A percentile compares a stretch with the other conserved stretches of the same genome.
These are phyloP conservation scores for Chydorus sphaericus DNA, from an alignment of 2,888 invertebrate genomes.

Conservation along the genomic window DNA sequence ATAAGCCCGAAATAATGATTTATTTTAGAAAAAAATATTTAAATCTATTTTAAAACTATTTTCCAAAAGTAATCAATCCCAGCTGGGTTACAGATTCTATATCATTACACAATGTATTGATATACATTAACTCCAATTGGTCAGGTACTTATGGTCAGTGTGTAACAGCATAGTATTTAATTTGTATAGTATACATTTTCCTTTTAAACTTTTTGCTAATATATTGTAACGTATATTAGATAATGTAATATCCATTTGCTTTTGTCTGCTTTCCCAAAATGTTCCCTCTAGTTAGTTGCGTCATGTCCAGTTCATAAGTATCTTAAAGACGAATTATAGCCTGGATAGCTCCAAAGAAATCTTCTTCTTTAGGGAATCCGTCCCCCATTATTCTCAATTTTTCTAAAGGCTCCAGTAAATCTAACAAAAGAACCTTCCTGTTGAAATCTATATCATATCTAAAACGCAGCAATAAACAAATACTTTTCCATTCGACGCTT, in stretches of 20 bases:
- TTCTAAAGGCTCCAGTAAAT: slow-evolving; percentile 1
- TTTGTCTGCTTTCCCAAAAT: slow-evolving; percentile 19
- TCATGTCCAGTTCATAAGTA: slow-evolving; percentile 24
- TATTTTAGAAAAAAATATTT: too few relatives aligned
- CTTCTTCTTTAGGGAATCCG: slow-evolving; percentile 22
- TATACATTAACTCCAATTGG: too few relatives aligned
- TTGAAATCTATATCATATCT: too few relatives aligned
- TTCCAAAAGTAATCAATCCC: too few relatives aligned
- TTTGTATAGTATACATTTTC: too few relatives aligned
- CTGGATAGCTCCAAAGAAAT: slow-evolving; percentile 25
- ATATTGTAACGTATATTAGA: too few relatives aligned
- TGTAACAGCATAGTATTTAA: not conserved
- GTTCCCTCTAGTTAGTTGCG: slow-evolving; percentile 21
- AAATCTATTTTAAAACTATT: too few relatives aligned
- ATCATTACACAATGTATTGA: too few relatives aligned
- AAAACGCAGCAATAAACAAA: too few relatives aligned
- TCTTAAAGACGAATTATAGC: slow-evolving; percentile 25
- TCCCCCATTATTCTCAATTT: not conserved
- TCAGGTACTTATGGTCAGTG: not conserved
- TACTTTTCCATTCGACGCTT: slow-evolving; percentile 16
- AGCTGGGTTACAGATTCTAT: too few relatives aligned
- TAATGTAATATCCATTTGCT: slow-evolving; percentile 11
- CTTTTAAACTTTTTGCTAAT: too few relatives aligned
- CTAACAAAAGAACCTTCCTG: too few relatives aligned
- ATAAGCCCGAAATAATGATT: not conserved